Evolutionary conservation across 2,797 vertebrate genomes (phyloP).

Genomic region (Schizopygopsis malacanthus): DNA sequence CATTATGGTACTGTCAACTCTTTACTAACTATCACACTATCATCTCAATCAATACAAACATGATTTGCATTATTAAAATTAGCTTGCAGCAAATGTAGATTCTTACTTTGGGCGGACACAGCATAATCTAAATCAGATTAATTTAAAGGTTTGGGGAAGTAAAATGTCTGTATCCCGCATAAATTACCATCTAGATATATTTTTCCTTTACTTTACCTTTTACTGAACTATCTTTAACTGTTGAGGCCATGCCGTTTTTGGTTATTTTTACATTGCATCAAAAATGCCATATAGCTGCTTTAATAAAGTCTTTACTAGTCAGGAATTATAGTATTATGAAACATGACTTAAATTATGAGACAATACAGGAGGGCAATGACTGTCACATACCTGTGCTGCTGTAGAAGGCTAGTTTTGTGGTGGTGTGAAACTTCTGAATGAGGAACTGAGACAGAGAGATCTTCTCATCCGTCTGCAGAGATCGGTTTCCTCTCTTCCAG

Average conservation of each 20-base stretch:
- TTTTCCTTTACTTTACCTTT: background rate
- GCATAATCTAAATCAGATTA: background rate
- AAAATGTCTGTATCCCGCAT: background rate
- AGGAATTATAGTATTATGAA: background rate
- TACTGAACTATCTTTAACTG: background rate
- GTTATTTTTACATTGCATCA: background rate
- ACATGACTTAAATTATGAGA: background rate
- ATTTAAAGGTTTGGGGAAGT: background rate
- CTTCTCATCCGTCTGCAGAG: conserved; percentile 92
- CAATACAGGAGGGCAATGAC: background rate
- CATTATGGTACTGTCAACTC: no score
- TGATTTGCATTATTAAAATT: no score
- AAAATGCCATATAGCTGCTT: background rate
- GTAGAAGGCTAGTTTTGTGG: conserved; percentile 94
- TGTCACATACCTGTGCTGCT: conserved; percentile 89
- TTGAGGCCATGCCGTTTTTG: background rate
- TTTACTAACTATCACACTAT: background rate
- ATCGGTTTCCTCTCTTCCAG: conserved; percentile 95
- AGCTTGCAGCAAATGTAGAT: no score
- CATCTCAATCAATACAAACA: no score
- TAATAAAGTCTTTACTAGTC: background rate
- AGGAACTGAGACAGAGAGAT: conserved; percentile 96
- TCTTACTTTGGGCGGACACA: background rate
- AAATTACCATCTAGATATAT: background rate
- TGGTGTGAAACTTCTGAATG: conserved; percentile 96